Base-by-base conservation (phyloP, 2,113 vertebrate genomes). In the Cyprinodon brontotheroides region DNA sequence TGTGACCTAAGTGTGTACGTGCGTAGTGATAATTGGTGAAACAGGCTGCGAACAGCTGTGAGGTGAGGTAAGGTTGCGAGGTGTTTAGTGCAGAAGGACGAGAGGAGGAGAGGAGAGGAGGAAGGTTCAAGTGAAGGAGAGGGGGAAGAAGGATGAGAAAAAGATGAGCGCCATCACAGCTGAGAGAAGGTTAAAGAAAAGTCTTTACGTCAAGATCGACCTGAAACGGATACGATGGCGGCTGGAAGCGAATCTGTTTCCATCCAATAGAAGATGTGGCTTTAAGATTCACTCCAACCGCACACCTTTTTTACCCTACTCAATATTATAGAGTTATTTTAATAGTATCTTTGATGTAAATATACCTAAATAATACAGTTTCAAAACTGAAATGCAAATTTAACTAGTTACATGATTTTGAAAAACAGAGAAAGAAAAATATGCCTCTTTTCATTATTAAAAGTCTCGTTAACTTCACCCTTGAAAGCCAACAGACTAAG, bases 1-100 rank as follows among this genome's bases (percentile, higher is more conserved):
- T 68, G 77, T 90, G 89, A 86, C 89, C 87, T 85, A 87, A 84
- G 89, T 83, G 86, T 75, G 78, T 87, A 81, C 79, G 76, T 87
- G 86, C 68, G 64, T 89, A 84, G 93, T 94, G 93, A 92, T 93
- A 94, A 93, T 94, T 94, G 93, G 89, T 91, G 87, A 92, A 94
- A 90, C 91, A 90, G 90, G 86, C 92, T 89, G 91, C 61, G 89
- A 93, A 84, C 92, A 93, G 92, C 92, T 93, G 93, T 88, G 90
- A 80, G 91, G 90, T 85, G 87, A 91, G 78, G 83, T 82, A 85
- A 90, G 90, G 89, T 92, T 91, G 85, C 48, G 80, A 87, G 85
- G 83, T 75, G 83, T 88, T 92, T 80, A 45, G 79, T 82, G 75
- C 70, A 78, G 82, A 87, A 78, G 71, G 89, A 48, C 80, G 70